Evolutionary conservation across 2,888 invertebrate genomes (phyloP).

Genomic region (Trichogramma evanescens): DNA sequence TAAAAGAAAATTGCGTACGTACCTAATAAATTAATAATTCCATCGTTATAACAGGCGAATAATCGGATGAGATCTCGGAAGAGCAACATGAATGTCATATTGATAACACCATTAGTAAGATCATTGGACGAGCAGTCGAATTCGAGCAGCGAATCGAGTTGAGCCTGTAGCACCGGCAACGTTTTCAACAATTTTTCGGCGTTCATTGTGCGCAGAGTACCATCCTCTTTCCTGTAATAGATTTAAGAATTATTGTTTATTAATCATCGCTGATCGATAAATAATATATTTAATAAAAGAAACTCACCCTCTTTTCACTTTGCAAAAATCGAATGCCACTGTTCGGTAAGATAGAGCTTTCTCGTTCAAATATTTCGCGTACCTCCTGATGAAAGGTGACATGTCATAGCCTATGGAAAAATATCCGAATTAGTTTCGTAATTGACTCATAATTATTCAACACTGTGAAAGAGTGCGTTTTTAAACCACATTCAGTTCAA

Average conservation of each 20-base stretch:
- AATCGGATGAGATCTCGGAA: constrained; percentile 98
- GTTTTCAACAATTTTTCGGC: constrained; percentile 96
- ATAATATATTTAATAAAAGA: not conserved
- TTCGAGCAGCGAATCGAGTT: constrained; percentile 90
- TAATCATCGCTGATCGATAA: not conserved
- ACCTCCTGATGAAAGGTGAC: constrained; percentile 97
- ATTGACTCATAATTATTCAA: not conserved
- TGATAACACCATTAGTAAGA: constrained; percentile 96
- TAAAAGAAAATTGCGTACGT: constrained; percentile 25
- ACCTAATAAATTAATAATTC: constrained; percentile 93
- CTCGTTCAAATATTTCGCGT: constrained; percentile 98
- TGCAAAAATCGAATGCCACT: constrained; percentile 99
- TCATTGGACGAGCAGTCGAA: constrained; percentile 97
- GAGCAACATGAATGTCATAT: constrained; percentile 97
- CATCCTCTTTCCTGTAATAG: constrained; percentile 83
- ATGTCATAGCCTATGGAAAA: constrained; percentile 85
- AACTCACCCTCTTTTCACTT: constrained; percentile 94
- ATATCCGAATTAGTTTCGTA: not conserved
- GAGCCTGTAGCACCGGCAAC: constrained; percentile 88
- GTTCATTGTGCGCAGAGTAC: constrained; percentile 92
- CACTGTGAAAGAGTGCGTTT: not conserved
- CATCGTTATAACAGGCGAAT: constrained; percentile 99
- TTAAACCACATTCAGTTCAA: not conserved
- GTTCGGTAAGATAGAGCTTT: constrained; percentile 97
- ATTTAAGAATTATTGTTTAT: not conserved